Evolutionary conservation across 2,888 invertebrate species (phyloP), one percentile per base, ranked within the genome.

Genomic region (Lasius platythorax): DNA sequence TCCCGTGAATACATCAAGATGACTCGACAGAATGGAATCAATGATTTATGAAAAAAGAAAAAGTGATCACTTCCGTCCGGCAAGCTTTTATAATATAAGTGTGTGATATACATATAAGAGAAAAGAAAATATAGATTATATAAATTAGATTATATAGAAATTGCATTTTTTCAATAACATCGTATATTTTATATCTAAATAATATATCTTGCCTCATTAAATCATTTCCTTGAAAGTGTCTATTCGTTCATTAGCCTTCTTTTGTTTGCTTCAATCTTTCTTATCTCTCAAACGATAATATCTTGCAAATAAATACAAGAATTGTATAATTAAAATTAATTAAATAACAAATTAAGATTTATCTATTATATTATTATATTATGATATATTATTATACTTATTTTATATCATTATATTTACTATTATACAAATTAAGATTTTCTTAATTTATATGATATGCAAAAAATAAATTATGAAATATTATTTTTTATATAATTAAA

Each of bases 11-110:
- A 68, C 12, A 67, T 3, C 15, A 37, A 53, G 40, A 70, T 70
- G 23, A 43, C 9, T 53, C 50, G 18, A 56, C 28, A 75, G n/a
- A n/a, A n/a, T 43, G 37, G 28, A 30, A 40, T 78, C 53, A 72
- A 78, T 61, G 33, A 50, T 33, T 75, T 75, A 66, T 15, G 15
- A 30, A 28, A 53, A 18, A 68, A 40, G 23, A 50, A 53, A 53
- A 78, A 78, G 76, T 46, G 23, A 61, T 72, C 18, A 23, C 23
- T 43, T 75, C 61, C 74, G 61, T 46, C 23, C 3, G 23, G 33
- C 11, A 50, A 76, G 3, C 18, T 46, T 50, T 56, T 23, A n/a
- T 56, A 46, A 50, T 76, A 33, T 43, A 37, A 50, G 56, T 53
- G 56, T 12, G 40, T n/a, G 30, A 50, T 18, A 30, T n/a, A n/a